These are phyloP conservation scores for Bombylius discolor DNA, from an alignment of 2,888 invertebrate genomes.

Conservation along the genomic window DNA sequence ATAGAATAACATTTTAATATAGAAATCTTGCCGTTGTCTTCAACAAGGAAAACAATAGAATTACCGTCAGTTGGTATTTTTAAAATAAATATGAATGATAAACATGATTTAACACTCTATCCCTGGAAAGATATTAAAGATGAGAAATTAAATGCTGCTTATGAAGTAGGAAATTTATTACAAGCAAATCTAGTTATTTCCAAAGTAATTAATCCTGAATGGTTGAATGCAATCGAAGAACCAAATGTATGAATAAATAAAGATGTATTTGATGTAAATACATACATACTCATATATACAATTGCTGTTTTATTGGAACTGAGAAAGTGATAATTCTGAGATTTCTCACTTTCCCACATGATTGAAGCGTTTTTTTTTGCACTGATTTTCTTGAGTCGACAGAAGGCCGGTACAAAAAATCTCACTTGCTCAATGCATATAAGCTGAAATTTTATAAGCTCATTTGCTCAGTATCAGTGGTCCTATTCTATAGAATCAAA, in stretches of 20 bases:
- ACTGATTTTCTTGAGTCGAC: too few relatives aligned
- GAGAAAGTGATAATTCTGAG: too few relatives aligned
- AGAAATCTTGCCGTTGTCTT: neutral
- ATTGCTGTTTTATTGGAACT: too few relatives aligned
- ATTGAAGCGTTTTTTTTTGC: too few relatives aligned
- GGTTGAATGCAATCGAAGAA: constrained; percentile 8
- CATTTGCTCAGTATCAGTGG: too few relatives aligned
- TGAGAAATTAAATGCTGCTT: neutral
- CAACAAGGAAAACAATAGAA: constrained; percentile 39
- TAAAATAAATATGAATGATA: constrained; percentile 19
- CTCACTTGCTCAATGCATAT: too few relatives aligned
- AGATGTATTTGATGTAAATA: neutral
- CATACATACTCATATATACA: too few relatives aligned
- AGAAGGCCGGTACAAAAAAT: too few relatives aligned
- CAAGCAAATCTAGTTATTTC: constrained; percentile 8
- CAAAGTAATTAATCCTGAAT: constrained; percentile 14
- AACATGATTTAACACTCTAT: constrained; percentile 30
- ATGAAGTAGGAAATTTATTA: constrained; percentile 10
- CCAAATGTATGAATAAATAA: neutral
- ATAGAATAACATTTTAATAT: too few relatives aligned
- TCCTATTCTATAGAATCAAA: too few relatives aligned
- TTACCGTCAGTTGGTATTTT: constrained; percentile 51
- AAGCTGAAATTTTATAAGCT: too few relatives aligned
- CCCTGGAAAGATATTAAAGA: constrained; percentile 19
- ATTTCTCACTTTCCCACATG: too few relatives aligned